phyloP scores from a whole-genome alignment of 2,113 vertebrate genomes.

The Nannospalax galili region DNA sequence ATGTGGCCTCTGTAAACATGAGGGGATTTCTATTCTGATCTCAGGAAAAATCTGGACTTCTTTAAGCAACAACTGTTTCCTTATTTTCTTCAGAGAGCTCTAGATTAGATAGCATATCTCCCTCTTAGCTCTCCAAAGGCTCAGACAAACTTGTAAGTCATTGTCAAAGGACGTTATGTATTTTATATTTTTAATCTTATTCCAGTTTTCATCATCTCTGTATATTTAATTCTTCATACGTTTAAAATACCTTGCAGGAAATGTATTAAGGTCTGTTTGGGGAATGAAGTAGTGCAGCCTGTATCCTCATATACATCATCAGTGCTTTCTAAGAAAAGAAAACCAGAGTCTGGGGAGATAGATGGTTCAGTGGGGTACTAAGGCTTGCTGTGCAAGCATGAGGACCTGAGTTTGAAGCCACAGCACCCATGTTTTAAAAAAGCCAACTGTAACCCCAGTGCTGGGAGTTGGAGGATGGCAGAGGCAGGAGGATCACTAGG shows the following conservation, averaged over 20 bases:
- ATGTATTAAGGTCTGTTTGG: conserved; percentile 11
- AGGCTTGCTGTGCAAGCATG: neutral
- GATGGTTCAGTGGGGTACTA: neutral
- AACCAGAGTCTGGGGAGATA: neutral
- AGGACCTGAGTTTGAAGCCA: neutral
- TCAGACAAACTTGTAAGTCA: conserved; percentile 30
- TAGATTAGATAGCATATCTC: conserved; percentile 6
- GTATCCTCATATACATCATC: neutral
- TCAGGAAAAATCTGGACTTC: neutral
- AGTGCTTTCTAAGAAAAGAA: conserved; percentile 48
- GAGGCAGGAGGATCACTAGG: neutral
- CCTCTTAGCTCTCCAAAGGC: conserved; percentile 38
- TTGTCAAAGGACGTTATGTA: neutral
- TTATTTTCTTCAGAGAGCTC: conserved; percentile 24
- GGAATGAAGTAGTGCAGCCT: neutral
- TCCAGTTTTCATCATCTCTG: conserved; percentile 25
- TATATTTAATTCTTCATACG: conserved; percentile 38
- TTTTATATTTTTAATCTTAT: conserved; percentile 54
- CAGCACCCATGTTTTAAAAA: neutral
- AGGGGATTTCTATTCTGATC: neutral
- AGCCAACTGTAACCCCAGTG: neutral
- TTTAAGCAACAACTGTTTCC: neutral
- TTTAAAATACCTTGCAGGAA: conserved; percentile 55
- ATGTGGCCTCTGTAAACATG: neutral
- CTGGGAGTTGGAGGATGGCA: no score